Conservation (phyloP, 1,140 invertebrate genomes). For the Ceratosolen fusciceps region DNA sequence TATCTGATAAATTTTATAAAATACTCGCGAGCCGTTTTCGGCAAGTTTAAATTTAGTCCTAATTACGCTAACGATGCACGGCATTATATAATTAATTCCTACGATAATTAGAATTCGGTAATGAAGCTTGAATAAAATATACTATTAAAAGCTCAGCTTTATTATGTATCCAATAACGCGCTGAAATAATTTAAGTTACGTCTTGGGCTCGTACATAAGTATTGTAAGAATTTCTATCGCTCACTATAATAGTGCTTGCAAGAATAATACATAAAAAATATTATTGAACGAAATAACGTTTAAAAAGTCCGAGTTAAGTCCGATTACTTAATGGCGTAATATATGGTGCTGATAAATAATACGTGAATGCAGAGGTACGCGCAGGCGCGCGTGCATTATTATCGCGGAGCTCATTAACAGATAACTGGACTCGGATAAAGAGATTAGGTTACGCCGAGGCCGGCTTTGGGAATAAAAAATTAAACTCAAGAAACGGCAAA, state of each 20-base stretch:
- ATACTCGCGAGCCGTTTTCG: no score
- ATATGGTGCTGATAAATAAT: constrained; percentile 10
- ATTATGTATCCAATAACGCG: no score
- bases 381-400: not conserved
- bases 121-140: no score
- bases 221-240: not conserved
- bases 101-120: no score
- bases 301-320: not conserved
- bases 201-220: no score
- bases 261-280: not conserved
- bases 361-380: not conserved
- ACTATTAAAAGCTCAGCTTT: no score
- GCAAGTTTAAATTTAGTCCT: no score
- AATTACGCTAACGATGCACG: no score
- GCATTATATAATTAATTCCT: no score
- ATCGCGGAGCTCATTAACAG: not conserved
- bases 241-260: not conserved
- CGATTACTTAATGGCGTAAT: constrained; percentile 9
- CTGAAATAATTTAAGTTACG: no score
- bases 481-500: not conserved
- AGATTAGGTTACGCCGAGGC: not conserved
- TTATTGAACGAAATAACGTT: not conserved
- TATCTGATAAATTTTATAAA: no score
- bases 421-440: not conserved
- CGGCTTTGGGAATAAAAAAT: not conserved